Percentiles rank a stretch among this genome's conserved stretches.
phyloP scores from a whole-genome alignment of 2,113 vertebrate species.

The Cyanistes caeruleus region DNA sequence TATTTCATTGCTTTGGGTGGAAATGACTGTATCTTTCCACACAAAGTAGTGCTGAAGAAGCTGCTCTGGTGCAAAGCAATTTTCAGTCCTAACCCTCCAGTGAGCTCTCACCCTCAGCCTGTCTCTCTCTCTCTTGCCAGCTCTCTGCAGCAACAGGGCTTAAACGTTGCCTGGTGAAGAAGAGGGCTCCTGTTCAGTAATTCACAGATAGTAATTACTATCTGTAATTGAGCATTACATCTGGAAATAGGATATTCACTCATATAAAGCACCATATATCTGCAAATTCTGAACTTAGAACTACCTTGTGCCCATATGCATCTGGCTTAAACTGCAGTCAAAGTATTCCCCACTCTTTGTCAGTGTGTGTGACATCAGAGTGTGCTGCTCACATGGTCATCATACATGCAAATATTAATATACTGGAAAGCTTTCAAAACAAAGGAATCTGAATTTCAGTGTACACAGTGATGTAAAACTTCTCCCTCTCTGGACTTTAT shows the following conservation, averaged over 20 bases:
- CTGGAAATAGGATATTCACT: background rate
- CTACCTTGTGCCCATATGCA: background rate
- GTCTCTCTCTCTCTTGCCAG: background rate
- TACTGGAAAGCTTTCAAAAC: background rate
- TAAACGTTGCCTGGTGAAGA: rapidly evolving
- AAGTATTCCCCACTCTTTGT: background rate
- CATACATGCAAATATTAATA: background rate
- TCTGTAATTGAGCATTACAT: background rate
- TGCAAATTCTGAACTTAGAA: background rate
- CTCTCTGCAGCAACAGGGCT: background rate
- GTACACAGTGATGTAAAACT: background rate
- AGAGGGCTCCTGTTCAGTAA: background rate
- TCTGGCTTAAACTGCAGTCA: background rate
- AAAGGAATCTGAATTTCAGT: background rate
- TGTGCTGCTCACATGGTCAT: background rate
- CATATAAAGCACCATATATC: background rate
- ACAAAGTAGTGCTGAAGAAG: background rate
- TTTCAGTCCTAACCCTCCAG: background rate
- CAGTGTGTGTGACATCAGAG: background rate
- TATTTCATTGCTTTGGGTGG: slow-evolving; percentile 10
- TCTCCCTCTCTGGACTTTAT: background rate
- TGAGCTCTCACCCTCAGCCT: background rate
- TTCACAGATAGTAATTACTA: background rate
- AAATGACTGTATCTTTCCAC: slow-evolving; percentile 33
- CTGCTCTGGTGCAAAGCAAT: background rate